These are phyloP conservation scores for Drosophila carrolli DNA, from an alignment of 1,140 invertebrate genomes.

Conservation along the genomic window DNA sequence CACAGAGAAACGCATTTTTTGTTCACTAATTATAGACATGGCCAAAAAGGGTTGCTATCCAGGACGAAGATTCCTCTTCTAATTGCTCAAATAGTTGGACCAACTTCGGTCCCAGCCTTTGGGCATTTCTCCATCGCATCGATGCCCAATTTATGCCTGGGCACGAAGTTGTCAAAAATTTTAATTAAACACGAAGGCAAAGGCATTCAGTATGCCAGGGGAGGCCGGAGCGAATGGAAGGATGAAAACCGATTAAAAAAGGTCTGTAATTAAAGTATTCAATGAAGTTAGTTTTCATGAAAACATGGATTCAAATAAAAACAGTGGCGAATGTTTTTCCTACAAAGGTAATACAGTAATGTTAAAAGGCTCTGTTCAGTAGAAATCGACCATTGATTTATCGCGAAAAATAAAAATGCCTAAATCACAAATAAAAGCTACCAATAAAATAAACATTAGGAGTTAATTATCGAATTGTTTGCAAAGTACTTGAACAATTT, in stretches of 20 bases:
- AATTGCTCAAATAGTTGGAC: conserved; percentile 75
- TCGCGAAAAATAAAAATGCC: too few species aligned
- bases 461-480: too few species aligned
- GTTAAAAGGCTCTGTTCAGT: too few species aligned
- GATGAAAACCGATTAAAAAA: conserved; percentile 10
- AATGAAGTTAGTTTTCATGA: background rate
- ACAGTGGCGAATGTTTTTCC: too few species aligned
- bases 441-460: too few species aligned
- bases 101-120: conserved; percentile 27
- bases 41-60: conserved; percentile 1
- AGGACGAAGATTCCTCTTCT: conserved; percentile 37
- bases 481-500: too few species aligned
- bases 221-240: background rate
- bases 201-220: conserved; percentile 11
- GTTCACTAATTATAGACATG: conserved; percentile 35
- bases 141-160: conserved; percentile 69
- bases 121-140: conserved; percentile 29
- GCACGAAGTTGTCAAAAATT: conserved; percentile 75
- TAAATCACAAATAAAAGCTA: too few species aligned
- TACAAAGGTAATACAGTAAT: too few species aligned
- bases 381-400: too few species aligned
- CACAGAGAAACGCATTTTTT: conserved; percentile 17
- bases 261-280: conserved; percentile 15
- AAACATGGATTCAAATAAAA: too few species aligned
- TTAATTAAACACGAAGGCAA: conserved; percentile 64